Base-by-base conservation (phyloP, 2,797 vertebrate genomes). In the Rhinoraja longicauda region DNA sequence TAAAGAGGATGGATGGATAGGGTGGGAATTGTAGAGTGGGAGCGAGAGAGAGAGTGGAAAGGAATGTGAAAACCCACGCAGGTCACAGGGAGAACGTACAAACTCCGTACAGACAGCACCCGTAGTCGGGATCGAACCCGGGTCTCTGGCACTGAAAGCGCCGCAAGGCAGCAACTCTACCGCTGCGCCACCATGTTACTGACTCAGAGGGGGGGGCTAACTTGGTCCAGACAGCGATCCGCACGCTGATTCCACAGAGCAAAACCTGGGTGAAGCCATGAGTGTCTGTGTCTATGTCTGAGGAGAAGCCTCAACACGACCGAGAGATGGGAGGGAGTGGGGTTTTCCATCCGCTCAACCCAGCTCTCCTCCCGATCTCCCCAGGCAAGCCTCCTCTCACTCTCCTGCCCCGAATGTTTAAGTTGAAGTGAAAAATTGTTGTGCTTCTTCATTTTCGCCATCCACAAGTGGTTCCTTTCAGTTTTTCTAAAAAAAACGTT, bases 311-410 rank as follows among this genome's bases (percentile, higher is more conserved):
- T 91, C 2, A 10, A 53, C 39, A 29, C 12, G 36, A 9, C 36
- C 13, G 4, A 5, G 8, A 36, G 39, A 53, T 24, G 0, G 4
- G 17, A 57, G 0, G 4, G 17, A 57, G 19, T 17, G 26, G 2
- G 92, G 17, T 75, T 15, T 75, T 70, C 24, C n/a, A 1, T 19
- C 59, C 32, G n/a, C 84, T 88, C n/a, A 67, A 32, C 62, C 62
- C 6, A 29, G 3, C 24, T 70, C n/a, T 70, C n/a, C 72, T 1
- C 21, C 45, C 4, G 45, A 53, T 45, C 45, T 53, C 2, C 39
- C 19, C 45, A 70, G 45, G 92, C 90, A 92, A 92, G 90, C 17
- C 57, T 64, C 39, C 24, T 75, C 92, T 92, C 90, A 75, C 90
- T 29, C 12, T 9, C 3, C 70, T 17, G 9, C 15, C 21, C 39